Evolutionary conservation across 23 tunicate genomes (phyloP).

Genomic region (Trididemnum nubilum): DNA sequence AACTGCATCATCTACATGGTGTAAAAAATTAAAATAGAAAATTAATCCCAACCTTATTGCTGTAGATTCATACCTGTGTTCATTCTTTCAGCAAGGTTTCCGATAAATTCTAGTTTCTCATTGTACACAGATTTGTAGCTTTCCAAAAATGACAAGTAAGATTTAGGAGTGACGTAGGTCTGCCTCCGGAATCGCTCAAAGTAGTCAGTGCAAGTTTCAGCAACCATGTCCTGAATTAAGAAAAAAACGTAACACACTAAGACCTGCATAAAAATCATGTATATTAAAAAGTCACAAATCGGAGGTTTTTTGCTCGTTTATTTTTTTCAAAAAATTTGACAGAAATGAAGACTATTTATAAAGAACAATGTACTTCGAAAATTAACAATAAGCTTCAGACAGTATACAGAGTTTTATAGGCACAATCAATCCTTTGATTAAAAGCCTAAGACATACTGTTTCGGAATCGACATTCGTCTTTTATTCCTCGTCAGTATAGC

Average conservation of each 20-base stretch:
- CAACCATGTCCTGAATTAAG: slow-evolving; percentile 70
- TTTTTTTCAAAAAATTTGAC: too few species aligned
- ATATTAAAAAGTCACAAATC: neutral
- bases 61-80: slow-evolving; percentile 87
- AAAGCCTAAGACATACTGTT: too few species aligned
- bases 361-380: too few species aligned
- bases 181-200: slow-evolving; percentile 90
- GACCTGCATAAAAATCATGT: neutral
- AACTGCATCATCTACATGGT: too few species aligned
- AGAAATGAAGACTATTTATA: too few species aligned
- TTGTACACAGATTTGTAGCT: slow-evolving; percentile 79
- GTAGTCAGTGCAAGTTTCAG: slow-evolving; percentile 84
- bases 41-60: too few species aligned
- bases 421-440: too few species aligned
- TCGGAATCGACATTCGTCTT: too few species aligned
- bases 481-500: too few species aligned
- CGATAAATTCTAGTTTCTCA: slow-evolving; percentile 72
- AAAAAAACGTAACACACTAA: neutral
- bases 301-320: neutral
- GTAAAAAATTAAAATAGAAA: too few species aligned
- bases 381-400: too few species aligned
- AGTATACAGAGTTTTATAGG: too few species aligned
- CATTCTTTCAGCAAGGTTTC: slow-evolving; percentile 82
- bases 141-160: slow-evolving; percentile 80
- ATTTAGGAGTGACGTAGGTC: slow-evolving; percentile 92